Base-by-base conservation (phyloP, 2,797 vertebrate genomes). In the Gadopsis marmoratus region DNA sequence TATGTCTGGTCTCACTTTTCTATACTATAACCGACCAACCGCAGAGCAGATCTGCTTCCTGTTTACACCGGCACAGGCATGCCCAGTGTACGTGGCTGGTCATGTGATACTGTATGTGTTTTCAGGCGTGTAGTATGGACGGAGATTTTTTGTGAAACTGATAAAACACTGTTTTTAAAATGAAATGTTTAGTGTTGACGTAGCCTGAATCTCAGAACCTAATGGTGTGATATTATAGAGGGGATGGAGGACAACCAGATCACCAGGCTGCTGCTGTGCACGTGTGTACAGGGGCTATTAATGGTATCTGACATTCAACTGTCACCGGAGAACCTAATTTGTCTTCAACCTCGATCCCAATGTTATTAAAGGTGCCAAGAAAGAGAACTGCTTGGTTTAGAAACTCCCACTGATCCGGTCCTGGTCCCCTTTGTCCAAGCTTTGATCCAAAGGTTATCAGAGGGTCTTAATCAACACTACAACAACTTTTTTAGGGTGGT, bases 271-370 rank as follows among this genome's bases (percentile, higher is more conserved):
- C 54, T 62, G 67, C 54, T 62, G 67, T 54, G 71, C 61, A 75
- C 69, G 33, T 68, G 53, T 69, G 62, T 66, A 62, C 54, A 54
- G 47, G 7, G 23, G 82, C 90, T 91, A 91, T 92, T 93, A 86
- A 78, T 91, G 90, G 86, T 73, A 62, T 82, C 63, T 83, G 87
- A 93, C 93, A 90, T 94, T 93, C 88, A 86, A 17, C 84, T 85
- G 88, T 92, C 90, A 91, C 89, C 86, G 80, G 84, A 94, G 91
- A 91, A 79, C 59, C 58, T 82, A 86, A 89, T 86, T 84, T 79
- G 71, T 61, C 79, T 51, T 51, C 77, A n/a, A 79, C 81, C 81
- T 88, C 80, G 26, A 66, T 89, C 61, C 76, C 72, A 21, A 86
- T 78, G 77, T 87, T 83, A 79, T 89, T 88, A 85, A 86, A 89